Percentiles rank a stretch among this genome's conserved stretches.
phyloP scores from a whole-genome alignment of 2,113 vertebrate species.

The Odobenus rosmarus region DNA sequence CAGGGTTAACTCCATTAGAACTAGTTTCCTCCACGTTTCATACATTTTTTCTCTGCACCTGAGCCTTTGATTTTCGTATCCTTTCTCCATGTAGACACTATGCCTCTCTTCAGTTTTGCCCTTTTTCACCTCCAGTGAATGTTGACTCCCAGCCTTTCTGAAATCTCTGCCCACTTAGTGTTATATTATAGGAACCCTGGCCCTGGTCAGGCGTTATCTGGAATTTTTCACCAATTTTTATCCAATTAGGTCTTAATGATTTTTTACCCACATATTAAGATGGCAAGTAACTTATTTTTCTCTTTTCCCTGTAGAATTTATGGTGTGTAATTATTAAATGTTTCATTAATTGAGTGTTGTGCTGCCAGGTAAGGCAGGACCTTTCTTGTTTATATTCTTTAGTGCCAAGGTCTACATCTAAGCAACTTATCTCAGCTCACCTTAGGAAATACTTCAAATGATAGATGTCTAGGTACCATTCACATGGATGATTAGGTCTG shows the following conservation, averaged over 20 bases:
- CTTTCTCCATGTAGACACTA: neutral
- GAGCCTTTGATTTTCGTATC: neutral
- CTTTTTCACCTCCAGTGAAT: neutral
- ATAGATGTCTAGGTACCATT: neutral
- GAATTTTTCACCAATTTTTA: neutral
- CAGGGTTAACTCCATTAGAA: neutral
- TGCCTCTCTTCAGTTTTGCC: neutral
- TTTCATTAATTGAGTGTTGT: neutral
- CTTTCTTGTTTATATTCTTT: neutral
- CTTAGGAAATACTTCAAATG: neutral
- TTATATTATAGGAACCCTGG: neutral
- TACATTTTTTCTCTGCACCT: neutral
- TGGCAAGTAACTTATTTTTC: neutral
- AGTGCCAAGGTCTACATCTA: neutral
- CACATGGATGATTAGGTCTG: neutral
- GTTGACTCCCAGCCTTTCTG: neutral
- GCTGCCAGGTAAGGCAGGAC: neutral
- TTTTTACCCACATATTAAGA: neutral
- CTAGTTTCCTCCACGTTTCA: neutral
- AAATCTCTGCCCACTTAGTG: neutral
- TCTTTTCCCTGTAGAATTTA: neutral
- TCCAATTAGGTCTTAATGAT: neutral
- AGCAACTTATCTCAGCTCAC: neutral
- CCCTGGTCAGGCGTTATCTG: neutral
- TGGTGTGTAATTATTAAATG: neutral